Evolutionary conservation across 2,113 vertebrate genomes (phyloP), one percentile per base, ranked within the genome.

Genomic region (Hypocryptadius cinnamomeus): DNA sequence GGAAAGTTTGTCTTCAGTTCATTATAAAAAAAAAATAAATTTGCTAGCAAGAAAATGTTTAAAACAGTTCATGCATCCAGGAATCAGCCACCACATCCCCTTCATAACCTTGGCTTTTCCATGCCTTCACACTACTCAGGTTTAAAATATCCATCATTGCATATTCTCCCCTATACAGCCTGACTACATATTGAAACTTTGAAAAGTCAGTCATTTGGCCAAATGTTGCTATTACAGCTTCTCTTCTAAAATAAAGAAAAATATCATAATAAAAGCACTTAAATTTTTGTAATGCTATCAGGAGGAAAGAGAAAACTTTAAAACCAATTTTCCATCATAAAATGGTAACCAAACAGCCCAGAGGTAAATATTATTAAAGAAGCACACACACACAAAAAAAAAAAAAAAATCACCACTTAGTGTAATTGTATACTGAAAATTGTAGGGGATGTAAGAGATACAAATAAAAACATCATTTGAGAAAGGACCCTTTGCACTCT

Each of bases 311-410:
- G 15, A 89, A 82, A 95, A 92, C 56, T 93, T 92, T 64, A 64
- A 93, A 95, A 73, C n/a, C 27, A 70, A 91, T 90, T 94, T 95
- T 69, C 76, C 63, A 27, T 45, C 35, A 54, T 85, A 65, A 92
- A 87, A 70, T 12, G 9, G 40, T 69, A 82, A 77, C 44, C 27
- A 51, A 82, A 92, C 28, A 65, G 77, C 63, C 18, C 63, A 83
- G 79, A 77, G 53, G 71, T 72, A 95, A 95, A 91, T 87, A 20
- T 44, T 87, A 87, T 89, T 91, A 92, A 88, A 85, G 60, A 8
- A 81, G 9, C 30, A 61, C 25, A 20, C 35, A 28, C 35, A 72
- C 16, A 65, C 18, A 31, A 9, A 28, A 11, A 74, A 74, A 72
- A 15, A 65, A 83, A 90, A 89, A 51, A 8, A 66, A 85, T 79